Conservation (phyloP, 2,797 vertebrate species). For the Etheostoma perlongum region DNA sequence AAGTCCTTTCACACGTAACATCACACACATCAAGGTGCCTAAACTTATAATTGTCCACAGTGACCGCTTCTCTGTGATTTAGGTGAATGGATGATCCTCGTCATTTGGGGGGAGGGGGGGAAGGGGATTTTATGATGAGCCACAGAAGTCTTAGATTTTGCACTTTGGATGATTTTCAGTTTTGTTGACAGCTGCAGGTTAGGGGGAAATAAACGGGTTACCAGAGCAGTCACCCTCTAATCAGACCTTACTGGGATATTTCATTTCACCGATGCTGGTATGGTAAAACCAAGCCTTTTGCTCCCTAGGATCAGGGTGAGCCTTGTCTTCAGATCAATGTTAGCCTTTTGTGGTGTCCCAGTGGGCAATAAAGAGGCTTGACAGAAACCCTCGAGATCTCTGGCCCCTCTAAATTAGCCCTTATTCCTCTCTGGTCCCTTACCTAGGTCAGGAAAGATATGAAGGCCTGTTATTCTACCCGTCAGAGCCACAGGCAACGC, state of each 20-base stretch:
- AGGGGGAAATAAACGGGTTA: conserved; percentile 35
- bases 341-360: conserved; percentile 39
- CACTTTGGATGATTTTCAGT: conserved; percentile 73
- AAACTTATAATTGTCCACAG: conserved; percentile 72
- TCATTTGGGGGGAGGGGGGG: conserved; percentile 14
- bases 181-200: conserved; percentile 64
- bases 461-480: conserved; percentile 73
- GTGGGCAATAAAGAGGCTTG: conserved; percentile 42
- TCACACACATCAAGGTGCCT: conserved; percentile 76
- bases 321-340: conserved; percentile 31
- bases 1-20: conserved; percentile 48
- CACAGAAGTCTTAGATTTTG: conserved; percentile 78
- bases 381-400: conserved; percentile 59
- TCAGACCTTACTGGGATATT: conserved; percentile 31
- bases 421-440: conserved; percentile 62
- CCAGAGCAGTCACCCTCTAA: conserved; percentile 34
- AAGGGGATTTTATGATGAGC: conserved; percentile 62
- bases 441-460: conserved; percentile 65
- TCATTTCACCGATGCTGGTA: conserved; percentile 34
- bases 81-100: conserved; percentile 68
- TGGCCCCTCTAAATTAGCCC: conserved; percentile 65
- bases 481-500: conserved; percentile 72
- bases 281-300: conserved; percentile 30
- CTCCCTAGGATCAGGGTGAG: conserved; percentile 60
- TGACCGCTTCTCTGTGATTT: conserved; percentile 78